Evolutionary conservation across 2,888 invertebrate species (phyloP).

Genomic region (Lasioglossum zephyrum): DNA sequence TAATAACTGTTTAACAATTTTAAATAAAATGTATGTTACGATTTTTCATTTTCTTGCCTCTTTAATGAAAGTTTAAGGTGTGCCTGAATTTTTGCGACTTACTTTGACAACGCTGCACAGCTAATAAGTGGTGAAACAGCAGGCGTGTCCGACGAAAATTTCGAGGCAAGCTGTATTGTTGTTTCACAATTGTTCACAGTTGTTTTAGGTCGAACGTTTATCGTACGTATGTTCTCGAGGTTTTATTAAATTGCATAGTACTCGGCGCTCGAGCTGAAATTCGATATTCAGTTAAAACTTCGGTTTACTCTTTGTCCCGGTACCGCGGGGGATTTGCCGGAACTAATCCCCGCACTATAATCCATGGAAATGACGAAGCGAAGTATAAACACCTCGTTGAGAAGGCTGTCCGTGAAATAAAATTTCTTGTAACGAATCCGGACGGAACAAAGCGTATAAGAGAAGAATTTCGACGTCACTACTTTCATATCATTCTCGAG

Average conservation of each 20-base stretch:
- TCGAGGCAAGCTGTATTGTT: background rate
- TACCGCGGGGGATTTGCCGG: background rate
- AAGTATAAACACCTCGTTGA: background rate
- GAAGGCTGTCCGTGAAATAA: background rate
- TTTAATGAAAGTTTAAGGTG: too few relatives aligned
- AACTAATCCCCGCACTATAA: background rate
- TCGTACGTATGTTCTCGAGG: background rate
- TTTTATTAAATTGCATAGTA: background rate
- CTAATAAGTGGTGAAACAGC: too few relatives aligned
- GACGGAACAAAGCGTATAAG: background rate
- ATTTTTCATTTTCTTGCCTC: too few relatives aligned
- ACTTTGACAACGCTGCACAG: too few relatives aligned
- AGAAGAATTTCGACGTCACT: background rate
- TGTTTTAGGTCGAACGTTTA: background rate
- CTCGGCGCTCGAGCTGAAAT: background rate
- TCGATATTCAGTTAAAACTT: conserved; percentile 1
- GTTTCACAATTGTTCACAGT: background rate
- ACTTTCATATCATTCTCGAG: background rate
- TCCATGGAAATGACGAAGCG: background rate
- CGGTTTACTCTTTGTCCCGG: background rate
- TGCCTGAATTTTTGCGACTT: too few relatives aligned
- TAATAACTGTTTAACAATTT: too few relatives aligned
- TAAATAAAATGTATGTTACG: too few relatives aligned
- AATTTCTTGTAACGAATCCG: background rate
- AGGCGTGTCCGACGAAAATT: background rate